A percentile compares a stretch with the other conserved stretches of the same genome.
Conservation (phyloP, 2,797 vertebrate species). For the Zenarchopterus dispar region DNA sequence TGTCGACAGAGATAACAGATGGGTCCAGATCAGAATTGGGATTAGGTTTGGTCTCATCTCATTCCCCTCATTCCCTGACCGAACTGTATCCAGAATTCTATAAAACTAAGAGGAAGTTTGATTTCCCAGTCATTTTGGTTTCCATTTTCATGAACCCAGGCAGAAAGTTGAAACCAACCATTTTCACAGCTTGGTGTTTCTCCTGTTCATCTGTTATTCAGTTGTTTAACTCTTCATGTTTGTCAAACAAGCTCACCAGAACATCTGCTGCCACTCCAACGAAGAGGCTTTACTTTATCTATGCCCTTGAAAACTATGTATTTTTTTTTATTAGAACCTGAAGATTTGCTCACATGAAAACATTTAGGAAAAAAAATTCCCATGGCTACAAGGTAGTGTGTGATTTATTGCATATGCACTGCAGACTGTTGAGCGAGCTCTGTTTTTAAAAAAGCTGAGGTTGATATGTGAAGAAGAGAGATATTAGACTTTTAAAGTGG, state of each 20-base stretch:
- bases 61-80: conserved; percentile 12
- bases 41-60: conserved; percentile 23
- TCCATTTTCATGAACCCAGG: conserved; percentile 13
- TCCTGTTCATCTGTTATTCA: conserved; percentile 24
- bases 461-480: conserved; percentile 47
- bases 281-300: conserved; percentile 23
- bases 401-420: conserved; percentile 19
- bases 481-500: conserved; percentile 61
- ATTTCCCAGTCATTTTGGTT: background rate
- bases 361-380: conserved; percentile 12
- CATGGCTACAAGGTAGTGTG: conserved; percentile 19
- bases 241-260: conserved; percentile 21
- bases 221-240: conserved; percentile 24
- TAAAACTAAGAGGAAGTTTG: conserved; percentile 3
- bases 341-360: conserved; percentile 16
- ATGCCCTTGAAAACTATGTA: background rate
- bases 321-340: background rate
- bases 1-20: conserved; percentile 28
- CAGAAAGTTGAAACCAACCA: conserved; percentile 16
- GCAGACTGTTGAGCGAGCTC: conserved; percentile 34
- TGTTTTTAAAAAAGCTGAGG: conserved; percentile 7
- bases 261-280: conserved; percentile 25
- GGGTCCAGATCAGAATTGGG: conserved; percentile 23
- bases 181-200: conserved; percentile 3
- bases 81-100: conserved; percentile 6